These are phyloP conservation scores for Neogobius melanostomus DNA, from an alignment of 2,113 vertebrate species.

Conservation along the genomic window DNA sequence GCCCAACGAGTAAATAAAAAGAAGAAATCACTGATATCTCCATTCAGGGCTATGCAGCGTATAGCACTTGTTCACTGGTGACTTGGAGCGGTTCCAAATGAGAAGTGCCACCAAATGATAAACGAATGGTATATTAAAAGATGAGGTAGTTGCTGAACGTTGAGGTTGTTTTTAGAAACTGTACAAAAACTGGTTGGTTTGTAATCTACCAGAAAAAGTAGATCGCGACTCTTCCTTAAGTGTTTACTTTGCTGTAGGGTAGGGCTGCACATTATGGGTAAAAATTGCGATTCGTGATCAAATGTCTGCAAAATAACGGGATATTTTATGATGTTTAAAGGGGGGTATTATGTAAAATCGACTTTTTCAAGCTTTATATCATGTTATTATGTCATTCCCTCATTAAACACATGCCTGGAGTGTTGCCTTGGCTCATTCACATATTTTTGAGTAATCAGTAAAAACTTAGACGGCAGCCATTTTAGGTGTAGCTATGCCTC, in stretches of 20 bases:
- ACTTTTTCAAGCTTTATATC: no score
- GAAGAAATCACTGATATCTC: background rate
- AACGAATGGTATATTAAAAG: background rate
- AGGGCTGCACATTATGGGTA: no score
- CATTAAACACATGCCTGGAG: no score
- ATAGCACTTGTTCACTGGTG: slow-evolving; percentile 2
- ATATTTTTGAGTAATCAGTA: no score
- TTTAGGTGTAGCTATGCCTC: no score
- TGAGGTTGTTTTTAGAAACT: background rate
- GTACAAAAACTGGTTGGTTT: slow-evolving; percentile 20
- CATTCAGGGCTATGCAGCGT: background rate
- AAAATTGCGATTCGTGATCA: no score
- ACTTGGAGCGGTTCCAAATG: slow-evolving; percentile 6
- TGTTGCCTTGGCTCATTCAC: no score
- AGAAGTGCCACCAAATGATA: slow-evolving; percentile 8
- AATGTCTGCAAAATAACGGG: no score
- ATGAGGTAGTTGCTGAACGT: slow-evolving; percentile 18
- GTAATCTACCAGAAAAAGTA: slow-evolving; percentile 36
- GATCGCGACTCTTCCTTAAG: slow-evolving; percentile 57
- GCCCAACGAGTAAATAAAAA: slow-evolving; percentile 12
- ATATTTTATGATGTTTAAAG: no score
- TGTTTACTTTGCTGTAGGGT: slow-evolving; percentile 52
- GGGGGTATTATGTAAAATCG: no score
- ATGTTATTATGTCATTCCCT: no score
- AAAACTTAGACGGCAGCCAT: no score